phyloP scores from a whole-genome alignment of 1,140 invertebrate species.

The Drosophila willistoni region DNA sequence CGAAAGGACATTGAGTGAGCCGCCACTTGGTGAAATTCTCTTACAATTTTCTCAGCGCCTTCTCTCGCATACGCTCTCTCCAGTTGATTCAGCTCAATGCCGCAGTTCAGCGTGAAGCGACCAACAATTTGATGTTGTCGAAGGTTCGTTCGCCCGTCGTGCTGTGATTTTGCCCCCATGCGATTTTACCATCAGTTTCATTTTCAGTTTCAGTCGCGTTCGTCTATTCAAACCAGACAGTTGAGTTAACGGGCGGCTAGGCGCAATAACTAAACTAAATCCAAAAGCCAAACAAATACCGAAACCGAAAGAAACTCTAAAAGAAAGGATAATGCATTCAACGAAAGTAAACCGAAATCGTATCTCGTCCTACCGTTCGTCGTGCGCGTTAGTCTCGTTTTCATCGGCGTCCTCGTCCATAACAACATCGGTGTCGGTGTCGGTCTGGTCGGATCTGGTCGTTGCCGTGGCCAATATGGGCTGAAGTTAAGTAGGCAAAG shows the following conservation, averaged over 20 bases:
- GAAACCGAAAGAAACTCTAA: not conserved
- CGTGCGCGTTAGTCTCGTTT: conserved; percentile 29
- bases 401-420: conserved; percentile 7
- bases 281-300: no score
- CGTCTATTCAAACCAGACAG: conserved; percentile 77
- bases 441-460: conserved; percentile 46
- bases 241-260: conserved; percentile 70
- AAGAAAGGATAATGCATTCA: conserved; percentile 9
- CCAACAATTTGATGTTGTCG: conserved; percentile 62
- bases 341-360: conserved; percentile 22
- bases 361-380: conserved; percentile 27
- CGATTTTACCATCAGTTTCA: conserved; percentile 71
- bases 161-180: conserved; percentile 75
- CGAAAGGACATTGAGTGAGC: not conserved
- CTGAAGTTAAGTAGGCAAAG: conserved; percentile 4
- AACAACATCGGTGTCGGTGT: conserved; percentile 1
- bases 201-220: conserved; percentile 74
- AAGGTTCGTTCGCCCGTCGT: conserved; percentile 56
- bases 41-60: conserved; percentile 44
- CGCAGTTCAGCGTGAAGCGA: conserved; percentile 24
- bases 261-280: conserved; percentile 12
- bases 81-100: conserved; percentile 21
- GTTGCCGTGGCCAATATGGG: conserved; percentile 30
- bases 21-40: not conserved
- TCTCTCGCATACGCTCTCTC: not conserved